These are phyloP conservation scores for Valencia hispanica DNA, from an alignment of 2,797 vertebrate species.

Conservation along the genomic window DNA sequence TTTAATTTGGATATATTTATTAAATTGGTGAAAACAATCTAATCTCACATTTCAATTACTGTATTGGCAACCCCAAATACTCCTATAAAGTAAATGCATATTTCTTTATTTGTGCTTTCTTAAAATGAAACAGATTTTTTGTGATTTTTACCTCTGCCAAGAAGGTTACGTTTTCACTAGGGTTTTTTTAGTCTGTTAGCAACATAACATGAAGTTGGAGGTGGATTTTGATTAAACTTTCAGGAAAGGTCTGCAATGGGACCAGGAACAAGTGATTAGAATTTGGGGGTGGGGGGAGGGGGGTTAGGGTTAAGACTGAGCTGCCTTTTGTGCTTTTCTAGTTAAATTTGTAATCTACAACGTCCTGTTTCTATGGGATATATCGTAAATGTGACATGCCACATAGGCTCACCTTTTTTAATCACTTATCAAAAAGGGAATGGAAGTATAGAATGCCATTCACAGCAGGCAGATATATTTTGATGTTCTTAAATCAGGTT, in stretches of 20 bases:
- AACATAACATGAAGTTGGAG: too few relatives aligned
- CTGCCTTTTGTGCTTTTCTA: too few relatives aligned
- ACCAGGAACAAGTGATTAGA: too few relatives aligned
- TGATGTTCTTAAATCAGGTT: background rate
- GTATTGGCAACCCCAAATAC: background rate
- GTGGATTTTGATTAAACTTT: too few relatives aligned
- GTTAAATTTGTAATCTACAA: background rate
- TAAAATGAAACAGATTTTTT: conserved; percentile 18
- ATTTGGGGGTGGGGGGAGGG: too few relatives aligned
- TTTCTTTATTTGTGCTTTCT: background rate
- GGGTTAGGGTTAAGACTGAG: too few relatives aligned
- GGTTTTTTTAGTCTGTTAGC: too few relatives aligned
- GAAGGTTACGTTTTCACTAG: too few relatives aligned
- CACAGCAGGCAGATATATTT: background rate
- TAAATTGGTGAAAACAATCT: background rate
- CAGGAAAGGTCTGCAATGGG: too few relatives aligned
- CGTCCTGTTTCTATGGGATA: background rate
- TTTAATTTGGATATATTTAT: background rate
- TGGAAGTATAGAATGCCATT: background rate
- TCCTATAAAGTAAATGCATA: background rate
- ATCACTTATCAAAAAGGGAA: background rate
- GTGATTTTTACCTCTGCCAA: too few relatives aligned
- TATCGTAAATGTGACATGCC: background rate
- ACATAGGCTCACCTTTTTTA: background rate
- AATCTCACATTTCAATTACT: background rate